Evolutionary conservation across 1,140 invertebrate species (phyloP).

Genomic region (Drosophila biarmipes): DNA sequence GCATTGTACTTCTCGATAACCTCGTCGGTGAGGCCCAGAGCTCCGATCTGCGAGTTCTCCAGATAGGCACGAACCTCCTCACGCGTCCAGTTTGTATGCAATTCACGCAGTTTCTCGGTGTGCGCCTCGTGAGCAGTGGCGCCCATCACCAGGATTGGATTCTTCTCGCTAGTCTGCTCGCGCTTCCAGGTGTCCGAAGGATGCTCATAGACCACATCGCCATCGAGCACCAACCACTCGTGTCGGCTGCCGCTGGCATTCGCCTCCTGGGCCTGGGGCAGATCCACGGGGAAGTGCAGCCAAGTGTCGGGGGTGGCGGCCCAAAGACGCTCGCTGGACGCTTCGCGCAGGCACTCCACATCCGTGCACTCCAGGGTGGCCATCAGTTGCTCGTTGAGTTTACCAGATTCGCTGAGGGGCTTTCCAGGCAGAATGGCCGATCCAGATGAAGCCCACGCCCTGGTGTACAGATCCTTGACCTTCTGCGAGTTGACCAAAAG

Average conservation of each 20-base stretch:
- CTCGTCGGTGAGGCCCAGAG: slow-evolving; percentile 86
- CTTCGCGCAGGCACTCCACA: slow-evolving; percentile 87
- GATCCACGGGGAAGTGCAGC: slow-evolving; percentile 86
- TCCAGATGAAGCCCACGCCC: slow-evolving; percentile 90
- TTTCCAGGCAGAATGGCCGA: slow-evolving; percentile 89
- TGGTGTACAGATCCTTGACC: slow-evolving; percentile 87
- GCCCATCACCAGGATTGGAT: slow-evolving; percentile 88
- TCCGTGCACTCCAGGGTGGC: slow-evolving; percentile 85
- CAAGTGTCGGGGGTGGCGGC: slow-evolving; percentile 89
- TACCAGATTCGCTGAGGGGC: slow-evolving; percentile 87
- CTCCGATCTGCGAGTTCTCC: slow-evolving; percentile 87
- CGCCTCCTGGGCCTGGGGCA: slow-evolving; percentile 86
- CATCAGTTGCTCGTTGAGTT: slow-evolving; percentile 87
- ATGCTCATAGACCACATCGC: slow-evolving; percentile 87
- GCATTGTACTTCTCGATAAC: slow-evolving; percentile 88
- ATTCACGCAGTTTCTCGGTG: slow-evolving; percentile 86
- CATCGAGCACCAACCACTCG: slow-evolving; percentile 91
- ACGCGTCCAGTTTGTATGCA: slow-evolving; percentile 87
- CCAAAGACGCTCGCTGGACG: slow-evolving; percentile 88
- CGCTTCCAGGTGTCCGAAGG: slow-evolving; percentile 87
- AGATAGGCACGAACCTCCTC: slow-evolving; percentile 87
- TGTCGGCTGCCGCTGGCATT: slow-evolving; percentile 86
- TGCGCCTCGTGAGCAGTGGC: slow-evolving; percentile 89
- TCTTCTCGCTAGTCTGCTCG: slow-evolving; percentile 77
- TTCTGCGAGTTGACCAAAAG: slow-evolving; percentile 87